Evolutionary conservation across 2,113 vertebrate genomes (phyloP), one percentile per base, ranked within the genome.

Genomic region (Colius striatus): DNA sequence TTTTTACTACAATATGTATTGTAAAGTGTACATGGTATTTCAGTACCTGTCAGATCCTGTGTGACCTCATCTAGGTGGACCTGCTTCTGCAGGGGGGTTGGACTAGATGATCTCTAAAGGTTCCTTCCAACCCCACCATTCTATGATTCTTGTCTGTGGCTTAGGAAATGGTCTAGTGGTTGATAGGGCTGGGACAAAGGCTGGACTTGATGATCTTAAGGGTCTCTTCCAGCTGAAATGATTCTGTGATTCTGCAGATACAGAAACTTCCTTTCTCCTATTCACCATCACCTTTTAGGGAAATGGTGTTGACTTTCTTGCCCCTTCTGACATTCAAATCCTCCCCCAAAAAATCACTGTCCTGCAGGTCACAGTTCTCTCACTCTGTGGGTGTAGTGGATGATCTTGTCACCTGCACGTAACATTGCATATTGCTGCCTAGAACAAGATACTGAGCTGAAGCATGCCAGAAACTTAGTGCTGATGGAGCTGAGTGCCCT

Each of bases 371-470:
- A 47, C 23, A 13, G 23, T 34, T 36, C 36, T 71, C 32, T 43
- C 38, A 19, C 29, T 61, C 9, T 34, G 1, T 13, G 43, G 30
- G 1, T 3, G 11, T 4, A 18, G 9, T 7, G n/a, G 36, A 15
- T 60, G 51, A 21, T 41, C 16, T 70, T 41, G 30, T 27, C 63
- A 53, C 41, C 47, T 62, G 5, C 2, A 0, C 1, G 2, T 48
- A 32, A 30, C 8, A 0, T 27, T 55, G n/a, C 23, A 16, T 76
- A 90, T 90, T 47, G 16, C n/a, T 74, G 4, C 61, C 84, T 84
- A 36, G 58, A 58, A 45, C 8, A 21, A 1, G 3, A 19, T 11
- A 10, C 30, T 65, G 30, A 63, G 13, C n/a, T 29, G 5, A 72
- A 94, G 50, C n/a, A 5, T 8, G 29, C 22, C 38, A 57, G 50